A percentile compares a stretch with the other conserved stretches of the same genome.
Conservation (phyloP, 1,140 invertebrate species). For the Sipha flava region DNA sequence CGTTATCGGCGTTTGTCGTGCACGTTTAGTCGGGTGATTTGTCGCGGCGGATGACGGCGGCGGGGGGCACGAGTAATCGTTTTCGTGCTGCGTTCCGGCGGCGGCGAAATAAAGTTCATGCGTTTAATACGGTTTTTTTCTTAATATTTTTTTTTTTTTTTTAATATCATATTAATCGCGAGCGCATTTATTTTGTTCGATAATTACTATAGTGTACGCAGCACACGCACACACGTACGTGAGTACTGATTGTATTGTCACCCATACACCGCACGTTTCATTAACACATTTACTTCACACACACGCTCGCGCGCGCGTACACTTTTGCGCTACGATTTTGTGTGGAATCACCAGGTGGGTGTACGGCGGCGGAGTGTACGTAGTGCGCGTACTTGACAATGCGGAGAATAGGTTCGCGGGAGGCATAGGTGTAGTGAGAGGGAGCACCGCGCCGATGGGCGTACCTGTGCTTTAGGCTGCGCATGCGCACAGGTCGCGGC, state of each 20-base stretch:
- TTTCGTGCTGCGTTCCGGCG: too few relatives aligned
- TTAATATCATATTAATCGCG: background rate
- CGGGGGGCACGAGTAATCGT: background rate
- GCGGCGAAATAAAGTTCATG: background rate
- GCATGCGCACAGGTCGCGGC: background rate
- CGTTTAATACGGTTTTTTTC: background rate
- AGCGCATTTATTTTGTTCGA: background rate
- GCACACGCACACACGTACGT: background rate
- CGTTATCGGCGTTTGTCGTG: background rate
- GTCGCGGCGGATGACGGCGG: background rate
- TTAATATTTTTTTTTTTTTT: background rate
- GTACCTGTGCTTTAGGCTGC: conserved; percentile 1
- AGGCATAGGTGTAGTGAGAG: background rate
- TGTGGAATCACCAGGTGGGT: conserved; percentile 20
- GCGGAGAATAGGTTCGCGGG: background rate
- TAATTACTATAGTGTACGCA: background rate
- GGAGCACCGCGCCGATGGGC: conserved; percentile 42
- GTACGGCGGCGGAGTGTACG: background rate
- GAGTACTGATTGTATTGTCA: too few relatives aligned
- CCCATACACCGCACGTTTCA: background rate
- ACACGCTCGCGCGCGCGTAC: background rate
- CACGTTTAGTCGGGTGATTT: background rate
- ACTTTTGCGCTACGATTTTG: background rate
- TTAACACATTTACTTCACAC: background rate
- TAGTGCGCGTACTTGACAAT: background rate